Evolutionary conservation across 2,797 vertebrate genomes (phyloP), one percentile per base, ranked within the genome.

Genomic region (Limnodromus scolopaceus): DNA sequence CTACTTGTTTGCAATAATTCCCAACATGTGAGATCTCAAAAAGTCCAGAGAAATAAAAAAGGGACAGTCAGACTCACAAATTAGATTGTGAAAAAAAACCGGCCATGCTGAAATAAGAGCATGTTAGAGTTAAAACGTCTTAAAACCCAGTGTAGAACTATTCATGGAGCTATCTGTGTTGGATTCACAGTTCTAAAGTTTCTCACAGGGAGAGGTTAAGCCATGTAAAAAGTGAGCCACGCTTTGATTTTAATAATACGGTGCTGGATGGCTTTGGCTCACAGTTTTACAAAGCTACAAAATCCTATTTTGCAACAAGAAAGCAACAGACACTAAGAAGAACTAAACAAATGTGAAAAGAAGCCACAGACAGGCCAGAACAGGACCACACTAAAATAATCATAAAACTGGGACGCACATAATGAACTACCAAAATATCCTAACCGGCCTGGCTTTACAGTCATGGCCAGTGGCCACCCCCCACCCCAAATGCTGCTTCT

Each of bases 231-330:
- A 23, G 9, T 0, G 8, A 72, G n/a, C 38, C 20, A 58, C 2
- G 8, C 13, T 11, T 58, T 54, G 16, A 32, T 70, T 77, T 74
- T 11, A 19, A 10, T 5, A 3, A 16, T 10, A 2, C 0, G 6
- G 15, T 11, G 12, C 13, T 34, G 16, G 24, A 34, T 14, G 18
- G 14, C 55, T 36, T 60, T 48, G 46, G 48, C 6, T 25, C 20
- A 18, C 10, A 6, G 3, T 13, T 55, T 71, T 7, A 46, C 39
- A 28, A 3, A 65, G 19, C 23, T 7, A 2, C 39, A 17, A 36
- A 30, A 14, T 16, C 7, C 18, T 6, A 0, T 12, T 64, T 55
- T 16, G 39, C 39, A 53, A 4, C 9, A 53, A 39, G 38, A 41
- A 63, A 57, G 6, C 9, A 38, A 43, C 0, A 11, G 48, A 7